These are phyloP conservation scores for Chiloscyllium plagiosum DNA, from an alignment of 2,113 vertebrate genomes.

Conservation along the genomic window DNA sequence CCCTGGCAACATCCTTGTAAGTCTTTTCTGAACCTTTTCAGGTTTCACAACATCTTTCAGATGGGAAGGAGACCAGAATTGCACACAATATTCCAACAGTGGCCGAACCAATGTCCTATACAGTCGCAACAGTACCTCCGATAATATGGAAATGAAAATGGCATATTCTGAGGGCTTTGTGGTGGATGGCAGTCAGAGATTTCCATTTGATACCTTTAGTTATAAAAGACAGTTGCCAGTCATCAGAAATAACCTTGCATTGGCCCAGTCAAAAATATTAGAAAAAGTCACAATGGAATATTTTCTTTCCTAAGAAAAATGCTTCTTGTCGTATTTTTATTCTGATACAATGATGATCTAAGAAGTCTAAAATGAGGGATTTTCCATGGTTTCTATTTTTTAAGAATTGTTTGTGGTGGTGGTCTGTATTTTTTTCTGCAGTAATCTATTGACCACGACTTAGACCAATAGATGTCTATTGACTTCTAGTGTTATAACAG, in stretches of 20 bases:
- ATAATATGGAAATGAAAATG: too few species aligned
- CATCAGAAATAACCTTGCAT: background rate
- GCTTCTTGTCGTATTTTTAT: background rate
- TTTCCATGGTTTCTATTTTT: background rate
- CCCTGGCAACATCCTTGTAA: too few species aligned
- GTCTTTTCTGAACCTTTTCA: too few species aligned
- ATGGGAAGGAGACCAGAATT: too few species aligned
- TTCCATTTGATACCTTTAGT: background rate
- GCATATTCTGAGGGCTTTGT: too few species aligned
- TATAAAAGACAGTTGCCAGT: background rate
- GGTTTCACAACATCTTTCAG: too few species aligned
- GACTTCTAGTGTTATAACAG: too few species aligned
- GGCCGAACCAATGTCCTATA: too few species aligned
- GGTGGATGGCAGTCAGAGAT: background rate
- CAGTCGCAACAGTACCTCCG: too few species aligned
- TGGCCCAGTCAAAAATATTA: background rate
- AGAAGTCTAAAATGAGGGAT: background rate
- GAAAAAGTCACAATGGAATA: background rate
- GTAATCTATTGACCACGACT: too few species aligned
- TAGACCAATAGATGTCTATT: too few species aligned
- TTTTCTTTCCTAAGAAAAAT: background rate
- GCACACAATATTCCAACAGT: too few species aligned
- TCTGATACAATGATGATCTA: background rate
- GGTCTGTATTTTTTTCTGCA: background rate
- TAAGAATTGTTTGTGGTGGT: background rate